A percentile compares a stretch with the other conserved stretches of the same genome.
Evolutionary conservation across 2,113 vertebrate genomes (phyloP).

Genomic region (Panurus biarmicus): DNA sequence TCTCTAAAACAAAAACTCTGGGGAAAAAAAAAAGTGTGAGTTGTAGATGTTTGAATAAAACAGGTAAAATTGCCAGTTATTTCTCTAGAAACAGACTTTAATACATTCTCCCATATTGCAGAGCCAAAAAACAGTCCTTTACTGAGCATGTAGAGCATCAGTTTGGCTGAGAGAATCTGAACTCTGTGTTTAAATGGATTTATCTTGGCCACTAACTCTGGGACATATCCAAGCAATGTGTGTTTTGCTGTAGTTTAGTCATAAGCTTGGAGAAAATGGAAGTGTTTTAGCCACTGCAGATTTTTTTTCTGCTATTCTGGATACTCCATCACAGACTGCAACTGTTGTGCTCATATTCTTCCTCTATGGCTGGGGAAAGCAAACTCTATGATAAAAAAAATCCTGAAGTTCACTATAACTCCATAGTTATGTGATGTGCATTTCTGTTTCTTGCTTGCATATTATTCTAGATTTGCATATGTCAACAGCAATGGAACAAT

Average conservation of each 20-base stretch:
- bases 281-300: not conserved
- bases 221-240: not conserved
- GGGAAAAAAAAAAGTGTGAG: not conserved
- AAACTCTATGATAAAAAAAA: not conserved
- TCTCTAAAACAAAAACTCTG: not conserved
- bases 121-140: not conserved
- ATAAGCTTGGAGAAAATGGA: not conserved
- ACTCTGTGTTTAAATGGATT: not conserved
- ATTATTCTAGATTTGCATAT: not conserved
- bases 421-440: not conserved
- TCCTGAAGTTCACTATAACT: not conserved
- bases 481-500: accelerated
- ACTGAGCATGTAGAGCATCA: not conserved
- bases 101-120: not conserved
- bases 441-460: not conserved
- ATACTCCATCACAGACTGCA: not conserved
- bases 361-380: not conserved
- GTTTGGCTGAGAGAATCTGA: not conserved
- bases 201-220: not conserved
- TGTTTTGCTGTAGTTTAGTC: not conserved
- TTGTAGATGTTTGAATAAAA: not conserved
- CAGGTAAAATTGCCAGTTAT: not conserved
- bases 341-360: not conserved
- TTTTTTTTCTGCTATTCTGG: not conserved
- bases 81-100: not conserved